These are phyloP conservation scores for Candoia aspera DNA, from an alignment of 2,113 vertebrate genomes.

Conservation along the genomic window DNA sequence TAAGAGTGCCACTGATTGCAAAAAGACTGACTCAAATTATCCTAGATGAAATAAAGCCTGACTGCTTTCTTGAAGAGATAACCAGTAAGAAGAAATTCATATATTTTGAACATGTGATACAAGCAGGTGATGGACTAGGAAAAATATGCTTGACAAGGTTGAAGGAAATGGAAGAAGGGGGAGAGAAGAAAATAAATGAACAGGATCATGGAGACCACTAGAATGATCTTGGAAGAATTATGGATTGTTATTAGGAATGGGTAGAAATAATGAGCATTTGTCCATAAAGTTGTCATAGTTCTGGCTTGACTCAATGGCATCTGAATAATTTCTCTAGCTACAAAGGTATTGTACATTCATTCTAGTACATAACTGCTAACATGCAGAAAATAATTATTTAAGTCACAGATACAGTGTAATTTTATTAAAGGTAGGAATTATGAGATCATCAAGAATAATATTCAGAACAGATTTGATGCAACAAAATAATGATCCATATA, in stretches of 20 bases:
- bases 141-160: too few relatives aligned
- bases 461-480: not conserved
- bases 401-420: not conserved
- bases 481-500: not conserved
- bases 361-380: constrained; percentile 23
- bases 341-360: constrained; percentile 13
- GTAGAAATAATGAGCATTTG: not conserved
- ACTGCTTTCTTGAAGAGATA: not conserved
- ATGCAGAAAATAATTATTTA: not conserved
- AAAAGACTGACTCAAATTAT: not conserved
- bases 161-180: too few relatives aligned
- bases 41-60: not conserved
- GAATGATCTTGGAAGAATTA: too few relatives aligned
- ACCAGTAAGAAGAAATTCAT: not conserved
- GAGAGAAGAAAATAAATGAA: too few relatives aligned
- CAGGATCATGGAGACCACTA: too few relatives aligned
- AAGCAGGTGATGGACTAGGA: too few relatives aligned
- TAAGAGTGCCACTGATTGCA: not conserved
- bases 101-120: not conserved
- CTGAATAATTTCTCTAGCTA: constrained; percentile 2
- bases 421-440: not conserved
- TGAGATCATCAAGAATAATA: constrained; percentile 9
- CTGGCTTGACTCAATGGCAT: not conserved
- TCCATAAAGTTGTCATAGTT: not conserved
- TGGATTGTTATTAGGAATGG: too few relatives aligned